phyloP scores from a whole-genome alignment of 2,797 vertebrate species.

The Acanthopagrus latus region DNA sequence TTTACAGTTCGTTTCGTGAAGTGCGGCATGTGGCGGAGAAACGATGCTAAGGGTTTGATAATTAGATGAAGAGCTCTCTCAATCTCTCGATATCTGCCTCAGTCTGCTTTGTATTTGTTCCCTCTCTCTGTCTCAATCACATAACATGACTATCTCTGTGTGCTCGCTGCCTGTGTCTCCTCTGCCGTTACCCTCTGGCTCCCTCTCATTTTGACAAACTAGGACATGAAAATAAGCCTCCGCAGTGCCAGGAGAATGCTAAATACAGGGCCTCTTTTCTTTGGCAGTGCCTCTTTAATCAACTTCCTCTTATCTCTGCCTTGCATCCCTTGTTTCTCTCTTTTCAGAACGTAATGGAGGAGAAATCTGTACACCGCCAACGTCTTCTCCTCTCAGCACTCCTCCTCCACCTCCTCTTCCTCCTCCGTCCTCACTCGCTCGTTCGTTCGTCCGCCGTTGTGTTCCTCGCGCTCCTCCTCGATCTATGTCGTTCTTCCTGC shows the following conservation, averaged over 20 bases:
- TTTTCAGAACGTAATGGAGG: slow-evolving; percentile 70
- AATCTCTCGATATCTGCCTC: slow-evolving; percentile 41
- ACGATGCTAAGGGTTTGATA: slow-evolving; percentile 67
- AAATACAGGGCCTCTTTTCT: slow-evolving; percentile 78
- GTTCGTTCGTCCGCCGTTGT: slow-evolving; percentile 29
- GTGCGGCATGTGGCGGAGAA: slow-evolving; percentile 51
- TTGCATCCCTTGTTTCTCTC: slow-evolving; percentile 79
- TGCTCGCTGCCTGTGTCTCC: slow-evolving; percentile 65
- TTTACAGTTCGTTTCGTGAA: slow-evolving; percentile 69
- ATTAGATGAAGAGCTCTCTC: slow-evolving; percentile 66
- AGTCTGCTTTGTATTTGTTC: slow-evolving; percentile 58
- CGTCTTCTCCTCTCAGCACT: slow-evolving; percentile 52
- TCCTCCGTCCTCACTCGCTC: slow-evolving; percentile 46
- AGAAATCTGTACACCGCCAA: slow-evolving; percentile 69
- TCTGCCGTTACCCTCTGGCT: slow-evolving; percentile 76
- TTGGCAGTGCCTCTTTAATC: slow-evolving; percentile 80
- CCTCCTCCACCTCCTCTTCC: slow-evolving; percentile 53
- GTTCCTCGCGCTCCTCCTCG: slow-evolving; percentile 33
- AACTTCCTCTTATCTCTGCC: slow-evolving; percentile 80
- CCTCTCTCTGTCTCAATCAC: slow-evolving; percentile 58
- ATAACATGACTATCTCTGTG: slow-evolving; percentile 64
- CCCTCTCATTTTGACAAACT: slow-evolving; percentile 80
- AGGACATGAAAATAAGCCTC: slow-evolving; percentile 82
- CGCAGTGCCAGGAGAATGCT: slow-evolving; percentile 78
- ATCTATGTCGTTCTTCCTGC: slow-evolving; percentile 44